Base-by-base conservation (phyloP, 1,140 invertebrate genomes). In the Zaprionus gabonicus region DNA sequence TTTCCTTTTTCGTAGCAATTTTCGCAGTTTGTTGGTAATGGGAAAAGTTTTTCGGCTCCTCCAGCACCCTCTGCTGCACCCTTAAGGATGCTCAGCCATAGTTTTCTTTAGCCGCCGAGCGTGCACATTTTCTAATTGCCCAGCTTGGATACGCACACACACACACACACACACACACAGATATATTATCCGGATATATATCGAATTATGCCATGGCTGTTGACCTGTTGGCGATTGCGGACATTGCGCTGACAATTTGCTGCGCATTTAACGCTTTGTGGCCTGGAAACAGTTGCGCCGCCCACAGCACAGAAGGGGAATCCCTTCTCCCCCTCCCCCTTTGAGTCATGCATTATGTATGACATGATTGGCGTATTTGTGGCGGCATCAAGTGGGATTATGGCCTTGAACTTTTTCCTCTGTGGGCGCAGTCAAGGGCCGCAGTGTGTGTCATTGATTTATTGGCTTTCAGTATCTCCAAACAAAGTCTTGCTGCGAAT, bases 301-400 rank as follows among this genome's bases (percentile, higher is more conserved):
- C 12, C 15, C 53, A 56, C 27, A n/a, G 27, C 51, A 20, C 55
- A 2, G n/a, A n/a, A n/a, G n/a, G n/a, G n/a, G n/a, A n/a, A 12
- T 2, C 23, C 23, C 28, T 57, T 41, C 28, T 31, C 12, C 20
- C 3, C 7, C 0, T 3, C 10, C 6, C 3, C 13, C 23, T 7
- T 57, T 53, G 20, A 59, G 38, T 71, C 65, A 73, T 88, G 78
- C 74, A 88, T 88, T 81, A 87, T 87, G 84, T 81, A 87, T 78
- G 78, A 88, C 74, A 81, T 87, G 84, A 87, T 87, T 87, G 84
- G 83, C 83, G 78, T 81, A 88, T 87, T 87, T 87, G 80, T 69
- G 82, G 77, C 80, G 83, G 76, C 80, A 78, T 87, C 84, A 83
- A 84, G 76, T 88, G 74, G 78, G 83, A 83, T 88, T 87, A 78